Conservation (phyloP, 2,113 vertebrate genomes). For the Platichthys stellatus region DNA sequence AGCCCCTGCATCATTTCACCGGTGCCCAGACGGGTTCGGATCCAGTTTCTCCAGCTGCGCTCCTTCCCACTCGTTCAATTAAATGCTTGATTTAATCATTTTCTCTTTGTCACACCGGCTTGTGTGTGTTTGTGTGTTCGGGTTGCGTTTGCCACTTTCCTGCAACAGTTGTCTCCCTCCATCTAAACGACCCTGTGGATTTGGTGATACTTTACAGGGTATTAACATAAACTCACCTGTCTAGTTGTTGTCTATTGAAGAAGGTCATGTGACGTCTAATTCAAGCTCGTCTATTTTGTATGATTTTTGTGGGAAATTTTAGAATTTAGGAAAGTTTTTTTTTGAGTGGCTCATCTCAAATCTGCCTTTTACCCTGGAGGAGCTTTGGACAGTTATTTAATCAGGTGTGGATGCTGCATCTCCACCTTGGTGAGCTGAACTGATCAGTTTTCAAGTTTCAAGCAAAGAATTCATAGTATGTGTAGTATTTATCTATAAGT, state of each 20-base stretch:
- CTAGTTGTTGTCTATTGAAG: too few species aligned
- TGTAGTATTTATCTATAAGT: too few species aligned
- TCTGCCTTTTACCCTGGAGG: not conserved
- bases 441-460: too few species aligned
- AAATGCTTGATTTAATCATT: conserved; percentile 68
- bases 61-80: conserved; percentile 66
- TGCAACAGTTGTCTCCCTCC: conserved; percentile 41
- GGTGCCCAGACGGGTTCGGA: conserved; percentile 47
- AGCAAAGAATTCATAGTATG: too few species aligned
- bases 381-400: not conserved
- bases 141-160: conserved; percentile 12
- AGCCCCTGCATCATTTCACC: conserved; percentile 50
- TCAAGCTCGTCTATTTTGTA: not conserved
- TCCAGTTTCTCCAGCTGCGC: conserved; percentile 70
- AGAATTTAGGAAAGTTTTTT: too few species aligned
- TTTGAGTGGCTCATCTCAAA: too few species aligned
- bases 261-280: too few species aligned
- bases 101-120: conserved; percentile 38
- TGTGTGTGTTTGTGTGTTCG: not conserved
- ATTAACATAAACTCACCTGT: not conserved
- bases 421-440: not conserved
- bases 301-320: not conserved
- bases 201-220: not conserved
- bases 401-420: not conserved
- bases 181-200: conserved; percentile 10